Base-by-base conservation (phyloP, 2,113 vertebrate species). In the Baryphthengus martii region DNA sequence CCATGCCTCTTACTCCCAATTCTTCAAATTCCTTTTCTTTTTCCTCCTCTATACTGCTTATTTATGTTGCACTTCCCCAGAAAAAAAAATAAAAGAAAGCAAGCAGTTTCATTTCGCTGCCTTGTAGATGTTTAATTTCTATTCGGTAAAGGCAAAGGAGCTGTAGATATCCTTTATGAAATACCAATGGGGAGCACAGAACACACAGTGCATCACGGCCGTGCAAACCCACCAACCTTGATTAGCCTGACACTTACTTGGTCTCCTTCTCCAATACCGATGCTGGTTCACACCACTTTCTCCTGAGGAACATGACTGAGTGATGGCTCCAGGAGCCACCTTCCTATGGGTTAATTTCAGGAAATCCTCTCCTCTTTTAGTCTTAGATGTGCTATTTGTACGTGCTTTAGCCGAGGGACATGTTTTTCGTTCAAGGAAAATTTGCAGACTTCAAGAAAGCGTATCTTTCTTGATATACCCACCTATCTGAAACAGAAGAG, bases 81-180 rank as follows among this genome's bases (percentile, higher is more conserved):
- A 6, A 31, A 25, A 52, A 31, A 28, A 2, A 4, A 19, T n/a
- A 23, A 20, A 7, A 0, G 0, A n/a, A n/a, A n/a, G n/a, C n/a
- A n/a, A n/a, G n/a, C n/a, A n/a, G 3, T 40, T 33, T 21, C 17
- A 42, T 75, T 92, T 82, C 73, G 4, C 29, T 86, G 10, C 49
- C 33, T 70, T 39, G 18, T 1, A 17, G 11, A 21, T 77, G 13
- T 73, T 77, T 78, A 13, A 26, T 74, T 66, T 81, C n/a, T 49
- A 1, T 83, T 84, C 73, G 4, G 33, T 44, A 61, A 84, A 71
- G 2, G 11, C 15, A 47, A 76, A 65, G 26, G 37, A 37, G 8
- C 3, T 62, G 55, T 59, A 66, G 8, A 3, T 35, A 26, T 73
- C 28, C 71, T 80, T 90, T 73, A 42, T 76, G 49, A 83, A 75